These are phyloP conservation scores for Phacellophora camtschatica DNA, from an alignment of 30 jellyfish, hydroid and myxozoan genomes.

Conservation along the genomic window DNA sequence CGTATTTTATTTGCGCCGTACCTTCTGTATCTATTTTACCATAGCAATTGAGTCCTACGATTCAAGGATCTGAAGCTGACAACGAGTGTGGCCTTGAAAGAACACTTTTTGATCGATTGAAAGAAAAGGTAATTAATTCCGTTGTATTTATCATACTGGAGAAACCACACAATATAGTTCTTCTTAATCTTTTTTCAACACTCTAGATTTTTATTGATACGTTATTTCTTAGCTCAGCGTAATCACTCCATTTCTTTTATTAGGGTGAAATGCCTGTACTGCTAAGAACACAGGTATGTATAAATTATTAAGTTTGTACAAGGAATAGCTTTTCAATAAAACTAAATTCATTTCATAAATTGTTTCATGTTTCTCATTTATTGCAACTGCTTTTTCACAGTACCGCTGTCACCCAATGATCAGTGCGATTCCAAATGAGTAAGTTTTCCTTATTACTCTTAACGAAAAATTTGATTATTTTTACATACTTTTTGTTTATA, in stretches of 20 bases:
- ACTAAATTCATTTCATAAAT: no score
- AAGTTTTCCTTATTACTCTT: neutral
- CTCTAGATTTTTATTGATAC: no score
- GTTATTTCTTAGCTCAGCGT: no score
- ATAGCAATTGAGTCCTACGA: slow-evolving; percentile 69
- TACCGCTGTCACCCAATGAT: slow-evolving; percentile 78
- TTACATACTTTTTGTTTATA: no score
- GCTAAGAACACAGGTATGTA: slow-evolving; percentile 51
- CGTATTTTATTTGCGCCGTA: no score
- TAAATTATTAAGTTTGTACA: neutral
- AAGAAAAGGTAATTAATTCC: neutral
- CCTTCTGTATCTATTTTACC: neutral
- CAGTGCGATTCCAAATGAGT: slow-evolving; percentile 48
- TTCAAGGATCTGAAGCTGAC: slow-evolving; percentile 68
- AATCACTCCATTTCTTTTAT: neutral
- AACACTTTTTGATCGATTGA: slow-evolving; percentile 66
- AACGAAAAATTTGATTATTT: no score
- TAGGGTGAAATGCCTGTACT: slow-evolving; percentile 29
- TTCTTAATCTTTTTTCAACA: no score
- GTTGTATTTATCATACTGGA: no score
- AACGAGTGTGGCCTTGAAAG: slow-evolving; percentile 44
- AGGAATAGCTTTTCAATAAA: no score
- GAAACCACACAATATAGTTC: no score
- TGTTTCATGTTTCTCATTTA: no score
- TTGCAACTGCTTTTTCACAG: no score